Evolutionary conservation across 2,888 invertebrate genomes (phyloP).

Genomic region (Chironomus riparius): DNA sequence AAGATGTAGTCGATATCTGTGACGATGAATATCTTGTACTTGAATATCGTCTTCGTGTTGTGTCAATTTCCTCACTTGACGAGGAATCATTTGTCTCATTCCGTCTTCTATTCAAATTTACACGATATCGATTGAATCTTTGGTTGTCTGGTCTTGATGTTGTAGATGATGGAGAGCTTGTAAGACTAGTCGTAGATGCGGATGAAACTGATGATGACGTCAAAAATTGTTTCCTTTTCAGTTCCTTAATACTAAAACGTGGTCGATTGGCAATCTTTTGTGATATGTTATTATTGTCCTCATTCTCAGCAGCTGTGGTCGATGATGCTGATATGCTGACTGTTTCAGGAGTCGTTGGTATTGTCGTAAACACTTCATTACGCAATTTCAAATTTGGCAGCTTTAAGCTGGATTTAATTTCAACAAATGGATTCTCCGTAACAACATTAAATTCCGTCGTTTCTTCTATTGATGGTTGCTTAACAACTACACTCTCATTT

Average conservation of each 20-base stretch:
- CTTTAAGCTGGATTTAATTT: constrained; percentile 9
- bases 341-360: background rate
- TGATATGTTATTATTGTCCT: background rate
- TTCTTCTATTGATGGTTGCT: background rate
- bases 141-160: constrained; percentile 20
- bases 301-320: background rate
- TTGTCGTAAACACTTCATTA: constrained; percentile 7
- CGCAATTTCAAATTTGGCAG: constrained; percentile 14
- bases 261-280: constrained; percentile 46
- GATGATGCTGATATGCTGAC: background rate
- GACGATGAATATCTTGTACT: constrained; percentile 18
- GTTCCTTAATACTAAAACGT: constrained; percentile 68
- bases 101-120: constrained; percentile 8
- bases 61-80: constrained; percentile 10
- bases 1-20: constrained; percentile 31
- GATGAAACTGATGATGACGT: constrained; percentile 44
- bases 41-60: constrained; percentile 29
- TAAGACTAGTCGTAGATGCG: constrained; percentile 34
- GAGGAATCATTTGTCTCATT: constrained; percentile 7
- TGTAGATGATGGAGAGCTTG: constrained; percentile 30
- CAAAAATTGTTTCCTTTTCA: constrained; percentile 55
- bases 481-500: constrained; percentile 5
- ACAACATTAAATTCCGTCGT: background rate
- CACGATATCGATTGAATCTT: constrained; percentile 28
- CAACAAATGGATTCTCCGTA: background rate